Evolutionary conservation across 1,140 invertebrate species (phyloP).

Genomic region (Melipona quadrifasciata): DNA sequence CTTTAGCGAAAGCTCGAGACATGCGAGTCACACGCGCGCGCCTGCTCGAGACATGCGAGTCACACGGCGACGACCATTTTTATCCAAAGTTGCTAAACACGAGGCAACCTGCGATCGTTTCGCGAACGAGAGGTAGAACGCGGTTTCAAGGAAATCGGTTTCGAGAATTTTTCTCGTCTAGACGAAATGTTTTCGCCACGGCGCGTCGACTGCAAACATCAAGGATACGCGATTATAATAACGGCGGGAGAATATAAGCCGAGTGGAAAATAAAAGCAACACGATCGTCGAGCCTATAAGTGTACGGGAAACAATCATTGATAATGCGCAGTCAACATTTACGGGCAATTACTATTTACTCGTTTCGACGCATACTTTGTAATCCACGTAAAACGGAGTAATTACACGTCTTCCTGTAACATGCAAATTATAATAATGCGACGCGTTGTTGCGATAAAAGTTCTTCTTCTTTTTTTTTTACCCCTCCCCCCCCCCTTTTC

Average conservation of each 20-base stretch:
- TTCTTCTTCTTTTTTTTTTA: background rate
- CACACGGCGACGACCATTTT: background rate
- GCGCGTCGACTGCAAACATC: background rate
- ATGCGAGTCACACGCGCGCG: background rate
- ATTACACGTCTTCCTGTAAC: conserved; percentile 43
- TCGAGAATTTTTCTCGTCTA: background rate
- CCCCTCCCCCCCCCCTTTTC: no score
- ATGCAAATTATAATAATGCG: conserved; percentile 41
- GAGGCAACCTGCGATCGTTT: background rate
- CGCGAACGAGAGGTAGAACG: background rate
- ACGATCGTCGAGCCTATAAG: background rate
- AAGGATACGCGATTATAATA: conserved; percentile 41
- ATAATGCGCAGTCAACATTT: conserved; percentile 42
- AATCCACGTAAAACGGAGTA: conserved; percentile 36
- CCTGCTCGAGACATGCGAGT: conserved; percentile 20
- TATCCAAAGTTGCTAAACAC: no score
- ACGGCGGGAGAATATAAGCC: background rate
- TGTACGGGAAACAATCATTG: conserved; percentile 41
- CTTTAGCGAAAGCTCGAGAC: conserved; percentile 34
- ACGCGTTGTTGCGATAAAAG: conserved; percentile 1
- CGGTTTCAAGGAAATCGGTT: background rate
- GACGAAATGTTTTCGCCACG: background rate
- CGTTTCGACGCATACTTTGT: conserved; percentile 32
- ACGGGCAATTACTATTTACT: conserved; percentile 30
- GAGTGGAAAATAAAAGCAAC: background rate